Evolutionary conservation across 2,888 invertebrate genomes (phyloP).

Genomic region (Heteromurus nitidus): DNA sequence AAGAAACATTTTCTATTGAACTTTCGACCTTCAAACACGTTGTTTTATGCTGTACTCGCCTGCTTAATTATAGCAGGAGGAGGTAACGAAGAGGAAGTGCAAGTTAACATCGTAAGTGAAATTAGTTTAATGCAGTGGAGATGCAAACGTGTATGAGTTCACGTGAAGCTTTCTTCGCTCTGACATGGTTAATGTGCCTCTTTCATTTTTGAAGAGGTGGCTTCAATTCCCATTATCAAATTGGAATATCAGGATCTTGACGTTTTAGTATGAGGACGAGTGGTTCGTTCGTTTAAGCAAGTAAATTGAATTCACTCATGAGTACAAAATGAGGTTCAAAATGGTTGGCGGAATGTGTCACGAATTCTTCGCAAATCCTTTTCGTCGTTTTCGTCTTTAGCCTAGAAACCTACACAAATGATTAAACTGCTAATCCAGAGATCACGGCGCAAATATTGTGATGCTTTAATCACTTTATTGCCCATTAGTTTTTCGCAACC

Average conservation of each 20-base stretch:
- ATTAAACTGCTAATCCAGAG: conserved; percentile 20
- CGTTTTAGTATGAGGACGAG: neutral
- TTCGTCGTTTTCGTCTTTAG: neutral
- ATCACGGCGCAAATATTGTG: conserved; percentile 31
- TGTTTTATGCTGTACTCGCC: conserved; percentile 1
- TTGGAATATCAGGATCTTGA: conserved; percentile 42
- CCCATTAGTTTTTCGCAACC: conserved; percentile 29
- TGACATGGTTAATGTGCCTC: too few relatives aligned
- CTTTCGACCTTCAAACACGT: conserved; percentile 42
- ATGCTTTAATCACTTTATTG: neutral
- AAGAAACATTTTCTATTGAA: conserved; percentile 20
- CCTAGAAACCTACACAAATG: conserved; percentile 18
- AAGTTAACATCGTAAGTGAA: conserved; percentile 36
- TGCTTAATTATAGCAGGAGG: conserved; percentile 31
- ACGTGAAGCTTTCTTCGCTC: neutral
- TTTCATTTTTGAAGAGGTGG: conserved; percentile 11
- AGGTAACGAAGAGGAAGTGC: conserved; percentile 36
- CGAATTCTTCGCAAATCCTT: conserved; percentile 24
- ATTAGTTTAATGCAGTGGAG: too few relatives aligned
- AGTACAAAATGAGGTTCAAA: conserved; percentile 16
- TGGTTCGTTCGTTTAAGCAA: too few relatives aligned
- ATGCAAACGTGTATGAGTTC: too few relatives aligned
- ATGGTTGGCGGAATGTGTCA: conserved; percentile 42
- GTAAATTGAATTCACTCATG: too few relatives aligned
- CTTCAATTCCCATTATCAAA: conserved; percentile 43